Base-by-base conservation (phyloP, 2,797 vertebrate species). In the Pipistrellus pipistrellus region DNA sequence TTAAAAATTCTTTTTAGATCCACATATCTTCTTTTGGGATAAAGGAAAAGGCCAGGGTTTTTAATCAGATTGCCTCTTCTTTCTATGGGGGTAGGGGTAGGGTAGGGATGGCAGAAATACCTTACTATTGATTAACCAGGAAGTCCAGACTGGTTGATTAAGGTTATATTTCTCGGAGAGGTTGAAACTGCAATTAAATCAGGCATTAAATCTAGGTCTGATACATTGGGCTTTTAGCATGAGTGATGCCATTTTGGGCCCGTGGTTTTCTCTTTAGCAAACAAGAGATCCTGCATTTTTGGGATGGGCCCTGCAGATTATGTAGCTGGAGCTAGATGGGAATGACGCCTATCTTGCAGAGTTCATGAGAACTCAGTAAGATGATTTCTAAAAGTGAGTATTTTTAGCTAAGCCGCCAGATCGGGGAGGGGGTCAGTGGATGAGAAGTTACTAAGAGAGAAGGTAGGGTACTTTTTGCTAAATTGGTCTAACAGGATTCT, bases 291-390 rank as follows among this genome's bases (percentile, higher is more conserved):
- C 35, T 30, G 5, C 4, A 18, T 87, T 68, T 95, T 84, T 84
- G 38, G 30, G 66, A 32, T 44, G 18, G 38, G 38, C 46, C 62
- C 59, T 91, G 23, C 30, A 88, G 81, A 85, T 91, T 68, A 21
- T 23, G 9, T 72, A 66, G 18, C 71, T 57, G 57, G 27, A 78
- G 17, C 41, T 90, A 21, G 17, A 48, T 46, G 30, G 38, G n/a
- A 89, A 17, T 84, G 55, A 90, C 64, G 84, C 11, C 46, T 59
- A 13, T 27, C 57, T 59, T 80, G 27, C 18, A 88, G 27, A 64
- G 69, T 85, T 93, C 71, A 53, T 85, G 38, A 88, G 55, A 84
- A 75, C 55, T 87, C 72, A 66, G 14, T 51, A 55, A 92, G 55
- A 91, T 76, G 30, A 48, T 69, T 44, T 85, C 59, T 78, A 41